These are phyloP conservation scores for Vollenhovia emeryi DNA, from an alignment of 1,140 invertebrate species.

Conservation along the genomic window DNA sequence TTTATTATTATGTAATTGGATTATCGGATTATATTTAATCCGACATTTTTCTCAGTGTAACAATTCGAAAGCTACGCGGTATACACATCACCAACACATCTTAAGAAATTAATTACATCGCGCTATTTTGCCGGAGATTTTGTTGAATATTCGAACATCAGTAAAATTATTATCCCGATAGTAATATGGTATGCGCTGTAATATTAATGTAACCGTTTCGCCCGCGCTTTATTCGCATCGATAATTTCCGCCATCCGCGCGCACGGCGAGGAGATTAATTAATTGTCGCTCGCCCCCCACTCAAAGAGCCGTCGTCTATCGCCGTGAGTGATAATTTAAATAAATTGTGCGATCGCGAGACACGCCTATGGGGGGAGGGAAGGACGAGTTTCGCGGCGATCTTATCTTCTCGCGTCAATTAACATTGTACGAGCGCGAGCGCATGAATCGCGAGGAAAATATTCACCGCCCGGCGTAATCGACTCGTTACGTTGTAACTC, in stretches of 20 bases:
- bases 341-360: conserved; percentile 24
- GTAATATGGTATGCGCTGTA: conserved; percentile 20
- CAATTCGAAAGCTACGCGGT: not conserved
- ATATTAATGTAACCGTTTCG: conserved; percentile 23
- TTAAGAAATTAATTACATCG: conserved; percentile 30
- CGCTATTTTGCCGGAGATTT: not conserved
- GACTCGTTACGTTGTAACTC: conserved; percentile 28
- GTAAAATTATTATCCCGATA: conserved; percentile 14
- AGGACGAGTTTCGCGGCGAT: not conserved
- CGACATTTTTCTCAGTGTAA: no score
- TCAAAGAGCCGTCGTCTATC: not conserved
- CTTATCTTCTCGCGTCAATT: conserved; percentile 25
- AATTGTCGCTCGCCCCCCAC: not conserved
- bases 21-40: no score
- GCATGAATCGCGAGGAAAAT: conserved; percentile 7
- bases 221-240: conserved; percentile 24
- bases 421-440: not conserved
- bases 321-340: conserved; percentile 26
- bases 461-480: not conserved
- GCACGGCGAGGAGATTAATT: conserved; percentile 28
- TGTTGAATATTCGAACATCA: not conserved
- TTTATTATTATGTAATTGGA: no score
- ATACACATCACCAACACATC: not conserved
- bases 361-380: not conserved
- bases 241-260: conserved; percentile 37